phyloP scores from a whole-genome alignment of 2,113 vertebrate species.

The Rhabdornis inornatus region DNA sequence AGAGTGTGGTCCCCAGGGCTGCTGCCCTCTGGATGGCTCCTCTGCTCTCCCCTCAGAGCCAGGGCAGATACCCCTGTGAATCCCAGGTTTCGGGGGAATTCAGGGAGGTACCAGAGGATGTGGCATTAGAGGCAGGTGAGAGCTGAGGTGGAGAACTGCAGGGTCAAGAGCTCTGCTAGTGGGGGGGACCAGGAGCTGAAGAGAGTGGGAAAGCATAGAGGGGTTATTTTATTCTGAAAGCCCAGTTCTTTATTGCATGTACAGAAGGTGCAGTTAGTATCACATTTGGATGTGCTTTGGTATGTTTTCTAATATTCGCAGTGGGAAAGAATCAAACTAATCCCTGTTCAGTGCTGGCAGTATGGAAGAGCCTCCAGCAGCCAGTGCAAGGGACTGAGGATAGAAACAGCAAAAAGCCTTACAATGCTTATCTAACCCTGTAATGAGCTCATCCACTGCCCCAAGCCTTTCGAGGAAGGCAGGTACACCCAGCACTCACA shows the following conservation, averaged over 20 bases:
- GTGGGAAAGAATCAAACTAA: background rate
- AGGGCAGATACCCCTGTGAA: accelerated
- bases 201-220: background rate
- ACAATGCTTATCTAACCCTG: background rate
- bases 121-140: background rate
- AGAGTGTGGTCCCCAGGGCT: accelerated
- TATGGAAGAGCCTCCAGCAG: background rate
- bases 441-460: background rate
- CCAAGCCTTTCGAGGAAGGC: background rate
- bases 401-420: background rate
- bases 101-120: background rate
- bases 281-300: background rate
- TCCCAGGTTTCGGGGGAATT: accelerated
- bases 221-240: background rate
- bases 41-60: background rate
- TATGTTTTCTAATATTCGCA: background rate
- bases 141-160: background rate
- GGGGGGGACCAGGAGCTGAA: background rate
- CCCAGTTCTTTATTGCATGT: no score
- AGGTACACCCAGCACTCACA: background rate
- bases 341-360: background rate
- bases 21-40: background rate
- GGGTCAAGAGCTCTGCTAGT: accelerated
- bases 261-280: background rate
- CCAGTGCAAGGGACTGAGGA: background rate